A percentile compares a stretch with the other conserved stretches of the same genome.
These are phyloP conservation scores for Stigmatopora argus DNA, from an alignment of 2,113 vertebrate species.

Conservation along the genomic window DNA sequence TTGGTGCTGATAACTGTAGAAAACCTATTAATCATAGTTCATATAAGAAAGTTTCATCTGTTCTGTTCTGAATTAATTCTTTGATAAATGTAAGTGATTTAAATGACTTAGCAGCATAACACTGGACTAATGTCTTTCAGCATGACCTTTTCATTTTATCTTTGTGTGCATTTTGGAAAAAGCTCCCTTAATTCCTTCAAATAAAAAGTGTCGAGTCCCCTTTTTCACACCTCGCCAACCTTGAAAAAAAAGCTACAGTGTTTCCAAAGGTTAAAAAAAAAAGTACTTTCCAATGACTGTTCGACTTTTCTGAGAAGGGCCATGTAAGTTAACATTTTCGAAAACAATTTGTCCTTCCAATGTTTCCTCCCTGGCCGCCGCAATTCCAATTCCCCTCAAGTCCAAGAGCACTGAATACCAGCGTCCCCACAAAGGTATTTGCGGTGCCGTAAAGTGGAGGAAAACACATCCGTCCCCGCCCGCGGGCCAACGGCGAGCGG, in stretches of 20 bases:
- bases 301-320: neutral
- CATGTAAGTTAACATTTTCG: neutral
- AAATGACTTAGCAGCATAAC: neutral
- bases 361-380: conserved; percentile 21
- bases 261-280: neutral
- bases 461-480: conserved; percentile 46
- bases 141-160: neutral
- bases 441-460: conserved; percentile 43
- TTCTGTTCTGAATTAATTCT: neutral
- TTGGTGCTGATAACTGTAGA: neutral
- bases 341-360: conserved; percentile 4
- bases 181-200: neutral
- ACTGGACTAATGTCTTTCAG: neutral
- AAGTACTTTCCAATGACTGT: neutral
- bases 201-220: neutral
- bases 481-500: conserved; percentile 46
- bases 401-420: conserved; percentile 44
- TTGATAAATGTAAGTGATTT: neutral
- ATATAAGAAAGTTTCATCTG: neutral
- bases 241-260: neutral
- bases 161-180: neutral
- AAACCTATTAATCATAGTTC: neutral
- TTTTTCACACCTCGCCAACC: neutral
- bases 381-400: conserved; percentile 31
- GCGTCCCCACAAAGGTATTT: conserved; percentile 47